Percentiles rank a stretch among this genome's conserved stretches.
These are phyloP conservation scores for Tipula lateralis DNA, from an alignment of 2,888 invertebrate species.

Conservation along the genomic window DNA sequence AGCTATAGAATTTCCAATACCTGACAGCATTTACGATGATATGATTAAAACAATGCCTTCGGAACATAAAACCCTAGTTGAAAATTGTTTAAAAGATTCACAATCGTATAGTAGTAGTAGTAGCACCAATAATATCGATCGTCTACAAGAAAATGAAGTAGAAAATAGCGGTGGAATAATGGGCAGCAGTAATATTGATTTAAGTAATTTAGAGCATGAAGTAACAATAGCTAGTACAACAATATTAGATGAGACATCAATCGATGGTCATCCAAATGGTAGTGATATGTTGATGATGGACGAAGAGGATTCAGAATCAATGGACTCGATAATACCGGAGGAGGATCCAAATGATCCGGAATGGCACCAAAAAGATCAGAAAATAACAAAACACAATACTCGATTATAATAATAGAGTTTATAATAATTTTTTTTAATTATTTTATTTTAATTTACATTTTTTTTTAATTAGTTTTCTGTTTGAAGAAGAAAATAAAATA, in stretches of 20 bases:
- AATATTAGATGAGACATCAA: background rate
- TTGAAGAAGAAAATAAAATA: slow-evolving; percentile 3
- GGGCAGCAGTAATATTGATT: background rate
- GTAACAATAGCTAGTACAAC: slow-evolving; percentile 20
- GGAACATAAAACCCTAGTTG: slow-evolving; percentile 50
- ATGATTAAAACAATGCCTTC: slow-evolving; percentile 68
- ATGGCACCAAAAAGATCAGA: slow-evolving; percentile 52
- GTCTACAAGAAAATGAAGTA: background rate
- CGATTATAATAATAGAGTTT: background rate
- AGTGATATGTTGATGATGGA: background rate
- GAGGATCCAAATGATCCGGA: slow-evolving; percentile 84
- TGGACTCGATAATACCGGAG: slow-evolving; percentile 57
- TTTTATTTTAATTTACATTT: slow-evolving; percentile 24
- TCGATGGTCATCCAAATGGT: background rate
- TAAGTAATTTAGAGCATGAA: background rate
- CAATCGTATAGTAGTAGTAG: background rate
- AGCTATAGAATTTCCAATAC: slow-evolving; percentile 67
- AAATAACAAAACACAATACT: background rate
- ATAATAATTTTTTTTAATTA: background rate
- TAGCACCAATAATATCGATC: background rate
- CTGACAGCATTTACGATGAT: slow-evolving; percentile 61
- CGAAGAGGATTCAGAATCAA: slow-evolving; percentile 40
- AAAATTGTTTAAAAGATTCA: slow-evolving; percentile 36
- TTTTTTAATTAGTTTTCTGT: slow-evolving; percentile 29
- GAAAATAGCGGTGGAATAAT: background rate